Conservation (phyloP, 2,888 invertebrate genomes). For the Morpho deidamia region DNA sequence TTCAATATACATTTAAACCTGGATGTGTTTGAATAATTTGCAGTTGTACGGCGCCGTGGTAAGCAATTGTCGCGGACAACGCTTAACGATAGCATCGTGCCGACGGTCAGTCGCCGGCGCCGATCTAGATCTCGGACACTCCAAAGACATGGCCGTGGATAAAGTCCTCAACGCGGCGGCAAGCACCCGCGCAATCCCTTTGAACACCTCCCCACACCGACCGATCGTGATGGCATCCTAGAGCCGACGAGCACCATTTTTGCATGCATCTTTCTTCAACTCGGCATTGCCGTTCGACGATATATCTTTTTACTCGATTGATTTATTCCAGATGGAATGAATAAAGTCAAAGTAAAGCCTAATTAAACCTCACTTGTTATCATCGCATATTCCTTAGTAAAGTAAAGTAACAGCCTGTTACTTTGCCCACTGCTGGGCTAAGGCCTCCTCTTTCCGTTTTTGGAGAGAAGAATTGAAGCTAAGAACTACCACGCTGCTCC, state of each 20-base stretch:
- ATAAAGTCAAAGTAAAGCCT: too few species aligned
- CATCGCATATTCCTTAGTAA: too few species aligned
- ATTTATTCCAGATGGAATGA: slow-evolving; percentile 31
- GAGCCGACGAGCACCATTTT: slow-evolving; percentile 29
- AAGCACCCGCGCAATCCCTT: slow-evolving; percentile 54
- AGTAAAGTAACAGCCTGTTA: too few species aligned
- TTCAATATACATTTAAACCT: slow-evolving; percentile 34
- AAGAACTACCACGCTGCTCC: too few species aligned
- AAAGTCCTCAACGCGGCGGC: slow-evolving; percentile 66
- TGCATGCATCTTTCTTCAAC: slow-evolving; percentile 24
- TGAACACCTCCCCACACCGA: slow-evolving; percentile 45
- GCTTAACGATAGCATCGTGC: slow-evolving; percentile 65
- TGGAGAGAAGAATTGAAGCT: too few species aligned
- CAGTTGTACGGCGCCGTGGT: slow-evolving; percentile 57
- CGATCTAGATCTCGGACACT: slow-evolving; percentile 70
- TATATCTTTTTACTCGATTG: slow-evolving; percentile 28
- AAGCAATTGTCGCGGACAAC: slow-evolving; percentile 68
- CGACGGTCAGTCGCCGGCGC: slow-evolving; percentile 50
- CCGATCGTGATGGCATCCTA: slow-evolving; percentile 66
- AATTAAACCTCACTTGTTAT: too few species aligned
- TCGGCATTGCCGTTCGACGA: slow-evolving; percentile 28
- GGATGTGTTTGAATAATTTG: slow-evolving; percentile 62
- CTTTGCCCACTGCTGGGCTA: too few species aligned
- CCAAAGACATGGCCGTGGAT: slow-evolving; percentile 69
- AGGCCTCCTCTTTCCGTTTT: too few species aligned